Percentiles rank a stretch among this genome's conserved stretches.
Evolutionary conservation across 2,888 invertebrate species (phyloP).

Genomic region (Pediacus dermestoides): DNA sequence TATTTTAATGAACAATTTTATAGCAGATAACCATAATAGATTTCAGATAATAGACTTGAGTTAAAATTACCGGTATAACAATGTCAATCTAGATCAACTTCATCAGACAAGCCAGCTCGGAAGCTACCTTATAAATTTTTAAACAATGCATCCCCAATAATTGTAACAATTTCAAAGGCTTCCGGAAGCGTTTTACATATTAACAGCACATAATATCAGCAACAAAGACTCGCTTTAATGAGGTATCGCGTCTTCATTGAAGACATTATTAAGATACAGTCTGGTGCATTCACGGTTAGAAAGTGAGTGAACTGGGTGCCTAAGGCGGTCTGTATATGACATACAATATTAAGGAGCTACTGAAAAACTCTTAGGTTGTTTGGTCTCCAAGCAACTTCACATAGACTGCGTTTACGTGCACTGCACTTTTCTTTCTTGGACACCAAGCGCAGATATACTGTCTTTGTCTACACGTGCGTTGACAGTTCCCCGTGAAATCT

Average conservation of each 20-base stretch:
- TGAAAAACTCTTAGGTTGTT: conserved; percentile 17
- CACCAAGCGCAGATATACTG: not conserved
- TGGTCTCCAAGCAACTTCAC: conserved; percentile 7
- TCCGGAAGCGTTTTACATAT: no score
- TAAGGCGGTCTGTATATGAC: conserved; percentile 22
- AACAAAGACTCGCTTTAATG: conserved; percentile 9
- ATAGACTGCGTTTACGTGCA: not conserved
- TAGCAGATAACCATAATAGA: no score
- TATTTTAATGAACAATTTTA: no score
- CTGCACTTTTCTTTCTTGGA: not conserved
- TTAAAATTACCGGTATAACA: no score
- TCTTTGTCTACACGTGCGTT: no score
- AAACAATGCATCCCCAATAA: no score
- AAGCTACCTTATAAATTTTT: no score
- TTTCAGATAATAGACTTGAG: no score
- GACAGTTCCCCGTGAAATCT: no score
- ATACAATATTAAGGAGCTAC: conserved; percentile 25
- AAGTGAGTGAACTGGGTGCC: conserved; percentile 17
- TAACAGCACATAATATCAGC: conserved; percentile 2
- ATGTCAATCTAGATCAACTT: no score
- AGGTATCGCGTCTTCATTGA: conserved; percentile 8
- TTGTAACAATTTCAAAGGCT: no score
- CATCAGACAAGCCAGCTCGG: no score
- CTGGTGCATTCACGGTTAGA: conserved; percentile 10
- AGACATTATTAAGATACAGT: conserved; percentile 5